Conservation (phyloP, 2,113 vertebrate species). For the Anoplopoma fimbria region DNA sequence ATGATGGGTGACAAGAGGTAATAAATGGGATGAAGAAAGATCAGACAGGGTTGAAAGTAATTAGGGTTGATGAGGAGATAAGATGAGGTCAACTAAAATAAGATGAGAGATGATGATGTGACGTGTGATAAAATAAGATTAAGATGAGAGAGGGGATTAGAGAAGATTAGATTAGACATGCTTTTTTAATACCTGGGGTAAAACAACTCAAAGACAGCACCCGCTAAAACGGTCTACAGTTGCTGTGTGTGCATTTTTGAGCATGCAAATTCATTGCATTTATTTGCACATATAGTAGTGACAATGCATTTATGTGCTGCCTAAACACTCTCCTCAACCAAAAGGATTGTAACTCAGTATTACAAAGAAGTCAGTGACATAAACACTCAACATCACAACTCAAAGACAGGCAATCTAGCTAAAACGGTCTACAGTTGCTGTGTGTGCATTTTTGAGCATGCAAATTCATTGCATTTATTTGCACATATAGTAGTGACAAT, state of each 20-base stretch:
- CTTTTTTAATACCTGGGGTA: neutral
- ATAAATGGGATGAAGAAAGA: slow-evolving; percentile 19
- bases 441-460: neutral
- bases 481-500: neutral
- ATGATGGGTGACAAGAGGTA: neutral
- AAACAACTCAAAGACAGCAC: neutral
- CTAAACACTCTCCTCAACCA: neutral
- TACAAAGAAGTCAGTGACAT: too few species aligned
- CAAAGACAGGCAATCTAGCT: neutral
- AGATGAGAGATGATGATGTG: slow-evolving; percentile 1
- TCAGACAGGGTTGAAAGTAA: slow-evolving; percentile 18
- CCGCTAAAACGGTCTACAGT: neutral
- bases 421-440: neutral
- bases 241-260: neutral
- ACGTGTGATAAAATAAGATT: neutral
- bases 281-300: neutral
- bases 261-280: neutral
- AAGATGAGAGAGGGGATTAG: slow-evolving; percentile 6
- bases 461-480: neutral
- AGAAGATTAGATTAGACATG: slow-evolving; percentile 13
- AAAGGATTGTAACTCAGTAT: too few species aligned
- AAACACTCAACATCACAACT: too few species aligned
- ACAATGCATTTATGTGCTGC: neutral
- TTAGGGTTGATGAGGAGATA: slow-evolving; percentile 7
- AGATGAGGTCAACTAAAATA: slow-evolving; percentile 5